A percentile compares a stretch with the other conserved stretches of the same genome.
These are phyloP conservation scores for Syndactyla subalaris DNA, from an alignment of 2,797 vertebrate genomes.

Conservation along the genomic window DNA sequence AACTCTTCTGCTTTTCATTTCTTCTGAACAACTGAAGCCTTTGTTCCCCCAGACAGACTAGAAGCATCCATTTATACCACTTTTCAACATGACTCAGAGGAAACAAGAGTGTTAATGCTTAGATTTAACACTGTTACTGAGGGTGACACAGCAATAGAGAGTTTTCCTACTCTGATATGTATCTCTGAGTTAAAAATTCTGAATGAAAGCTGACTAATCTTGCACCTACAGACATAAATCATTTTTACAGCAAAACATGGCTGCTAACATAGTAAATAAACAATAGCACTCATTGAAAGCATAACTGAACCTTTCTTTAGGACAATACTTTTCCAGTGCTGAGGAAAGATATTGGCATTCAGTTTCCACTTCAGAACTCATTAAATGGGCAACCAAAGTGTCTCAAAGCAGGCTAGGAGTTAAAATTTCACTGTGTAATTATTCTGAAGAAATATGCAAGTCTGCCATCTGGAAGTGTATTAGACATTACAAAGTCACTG, in stretches of 20 bases:
- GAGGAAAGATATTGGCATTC: background rate
- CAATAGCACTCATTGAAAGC: background rate
- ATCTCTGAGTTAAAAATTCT: background rate
- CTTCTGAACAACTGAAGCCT: background rate
- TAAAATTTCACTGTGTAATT: constrained; percentile 53
- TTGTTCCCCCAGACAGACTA: background rate
- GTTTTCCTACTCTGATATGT: background rate
- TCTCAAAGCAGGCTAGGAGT: constrained; percentile 37
- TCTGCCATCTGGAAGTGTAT: constrained; percentile 68
- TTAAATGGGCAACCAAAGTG: background rate
- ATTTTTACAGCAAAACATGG: background rate
- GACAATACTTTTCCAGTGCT: background rate
- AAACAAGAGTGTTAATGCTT: background rate
- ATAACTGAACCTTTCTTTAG: background rate
- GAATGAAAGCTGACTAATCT: background rate
- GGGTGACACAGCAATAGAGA: background rate
- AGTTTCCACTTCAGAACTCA: background rate
- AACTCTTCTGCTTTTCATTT: background rate
- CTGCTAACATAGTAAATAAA: background rate
- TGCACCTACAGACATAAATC: background rate
- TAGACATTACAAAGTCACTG: constrained; percentile 58
- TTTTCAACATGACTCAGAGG: background rate
- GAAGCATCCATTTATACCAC: background rate
- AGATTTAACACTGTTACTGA: background rate
- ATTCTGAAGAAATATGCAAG: constrained; percentile 57